These are phyloP conservation scores for Machaerirhynchus nigripectus DNA, from an alignment of 2,113 vertebrate species.

Conservation along the genomic window DNA sequence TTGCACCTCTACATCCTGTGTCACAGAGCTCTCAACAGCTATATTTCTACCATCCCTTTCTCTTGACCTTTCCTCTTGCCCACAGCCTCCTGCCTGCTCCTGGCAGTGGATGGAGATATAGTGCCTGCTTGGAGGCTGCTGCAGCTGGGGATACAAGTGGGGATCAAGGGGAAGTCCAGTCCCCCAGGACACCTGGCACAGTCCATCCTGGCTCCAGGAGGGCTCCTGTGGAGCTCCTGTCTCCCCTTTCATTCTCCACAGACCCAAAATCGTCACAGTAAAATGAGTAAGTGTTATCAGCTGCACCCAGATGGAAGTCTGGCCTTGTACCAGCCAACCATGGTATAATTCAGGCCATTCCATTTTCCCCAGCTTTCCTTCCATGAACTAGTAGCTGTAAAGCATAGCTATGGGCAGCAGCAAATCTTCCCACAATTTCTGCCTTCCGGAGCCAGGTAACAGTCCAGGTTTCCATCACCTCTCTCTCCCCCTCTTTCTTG, in stretches of 20 bases:
- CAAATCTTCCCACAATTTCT: conserved; percentile 21
- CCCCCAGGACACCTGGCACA: no score
- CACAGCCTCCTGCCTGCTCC: background rate
- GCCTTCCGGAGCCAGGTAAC: background rate
- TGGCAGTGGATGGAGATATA: background rate
- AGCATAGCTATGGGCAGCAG: background rate
- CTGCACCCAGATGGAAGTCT: background rate
- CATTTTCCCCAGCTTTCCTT: background rate
- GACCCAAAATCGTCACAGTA: fast-evolving
- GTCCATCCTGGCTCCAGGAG: fast-evolving
- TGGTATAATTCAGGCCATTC: background rate
- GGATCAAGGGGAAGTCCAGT: fast-evolving
- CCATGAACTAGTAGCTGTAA: background rate
- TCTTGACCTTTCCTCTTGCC: background rate
- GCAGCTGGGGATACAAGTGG: background rate
- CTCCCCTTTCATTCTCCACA: background rate
- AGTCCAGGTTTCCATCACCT: background rate
- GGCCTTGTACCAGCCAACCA: background rate
- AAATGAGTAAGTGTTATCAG: background rate
- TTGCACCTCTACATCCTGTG: background rate
- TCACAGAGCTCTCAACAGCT: background rate
- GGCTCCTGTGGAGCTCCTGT: background rate
- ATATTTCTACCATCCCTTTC: background rate
- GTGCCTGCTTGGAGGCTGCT: background rate
- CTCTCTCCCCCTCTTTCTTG: background rate